Conservation (phyloP, 2,888 invertebrate species). For the Cyrtodaria siliqua region DNA sequence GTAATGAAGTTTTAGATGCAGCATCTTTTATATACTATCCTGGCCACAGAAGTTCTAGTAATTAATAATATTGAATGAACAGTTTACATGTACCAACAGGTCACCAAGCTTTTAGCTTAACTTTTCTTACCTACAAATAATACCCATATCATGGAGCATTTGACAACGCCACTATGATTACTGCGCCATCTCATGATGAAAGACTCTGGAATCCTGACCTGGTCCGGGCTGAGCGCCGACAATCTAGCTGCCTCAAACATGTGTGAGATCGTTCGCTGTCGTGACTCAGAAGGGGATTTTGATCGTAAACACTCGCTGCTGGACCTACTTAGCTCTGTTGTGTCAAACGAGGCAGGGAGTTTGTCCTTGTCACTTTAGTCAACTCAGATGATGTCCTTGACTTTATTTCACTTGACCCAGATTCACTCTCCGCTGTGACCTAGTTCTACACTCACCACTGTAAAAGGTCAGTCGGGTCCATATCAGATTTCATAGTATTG, state of each 20-base stretch:
- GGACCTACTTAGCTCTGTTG: constrained; percentile 76
- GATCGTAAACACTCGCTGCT: constrained; percentile 79
- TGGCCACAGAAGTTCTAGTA: too few species aligned
- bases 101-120: too few species aligned
- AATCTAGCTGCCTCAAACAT: constrained; percentile 82
- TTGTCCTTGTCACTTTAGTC: constrained; percentile 35
- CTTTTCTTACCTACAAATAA: constrained; percentile 90
- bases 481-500: too few species aligned
- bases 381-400: constrained; percentile 41
- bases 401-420: constrained; percentile 8
- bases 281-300: constrained; percentile 75
- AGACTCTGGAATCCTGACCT: constrained; percentile 87
- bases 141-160: constrained; percentile 92
- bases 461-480: too few species aligned
- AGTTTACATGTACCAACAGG: too few species aligned
- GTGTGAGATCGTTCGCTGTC: constrained; percentile 78
- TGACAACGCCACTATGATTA: constrained; percentile 92
- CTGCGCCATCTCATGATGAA: constrained; percentile 91
- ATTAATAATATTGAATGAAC: too few species aligned
- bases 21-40: too few species aligned
- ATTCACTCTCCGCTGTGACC: background rate
- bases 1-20: too few species aligned
- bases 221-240: constrained; percentile 66
- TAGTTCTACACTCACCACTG: too few species aligned
- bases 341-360: constrained; percentile 60